These are phyloP conservation scores for Chaunax sp. DNA, from an alignment of 2,797 vertebrate genomes.

Conservation along the genomic window DNA sequence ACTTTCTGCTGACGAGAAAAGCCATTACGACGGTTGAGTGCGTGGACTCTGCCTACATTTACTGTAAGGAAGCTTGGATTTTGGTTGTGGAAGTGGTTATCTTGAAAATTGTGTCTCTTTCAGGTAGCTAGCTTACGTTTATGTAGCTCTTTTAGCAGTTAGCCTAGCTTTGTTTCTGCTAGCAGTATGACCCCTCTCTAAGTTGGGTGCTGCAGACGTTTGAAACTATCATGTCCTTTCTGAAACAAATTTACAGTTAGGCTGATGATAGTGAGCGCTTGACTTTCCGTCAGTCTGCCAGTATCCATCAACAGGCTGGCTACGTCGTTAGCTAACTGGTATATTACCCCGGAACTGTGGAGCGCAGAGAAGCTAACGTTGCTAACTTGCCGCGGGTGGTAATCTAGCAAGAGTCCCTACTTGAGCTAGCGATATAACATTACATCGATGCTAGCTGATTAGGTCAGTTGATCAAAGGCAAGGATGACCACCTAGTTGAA, in stretches of 20 bases:
- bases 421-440: constrained; percentile 29
- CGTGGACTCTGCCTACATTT: constrained; percentile 5
- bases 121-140: constrained; percentile 41
- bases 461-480: neutral
- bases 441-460: constrained; percentile 16
- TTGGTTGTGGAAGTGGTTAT: constrained; percentile 18
- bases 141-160: constrained; percentile 51
- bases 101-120: constrained; percentile 25
- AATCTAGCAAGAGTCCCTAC: constrained; percentile 26
- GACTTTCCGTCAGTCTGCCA: neutral
- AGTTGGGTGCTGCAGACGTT: neutral
- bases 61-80: constrained; percentile 32
- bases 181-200: constrained; percentile 37
- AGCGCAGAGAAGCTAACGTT: constrained; percentile 49
- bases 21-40: constrained; percentile 9
- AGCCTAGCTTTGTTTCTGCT: constrained; percentile 43
- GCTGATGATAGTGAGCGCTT: neutral
- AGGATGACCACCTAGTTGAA: neutral
- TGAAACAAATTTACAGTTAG: neutral
- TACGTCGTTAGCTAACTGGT: neutral
- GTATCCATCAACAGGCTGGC: neutral
- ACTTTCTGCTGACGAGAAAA: constrained; percentile 39
- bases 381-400: constrained; percentile 55
- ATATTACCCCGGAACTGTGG: constrained; percentile 42
- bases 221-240: neutral